Evolutionary conservation across 1,140 invertebrate species (phyloP).

Genomic region (Trichonephila clavipes): DNA sequence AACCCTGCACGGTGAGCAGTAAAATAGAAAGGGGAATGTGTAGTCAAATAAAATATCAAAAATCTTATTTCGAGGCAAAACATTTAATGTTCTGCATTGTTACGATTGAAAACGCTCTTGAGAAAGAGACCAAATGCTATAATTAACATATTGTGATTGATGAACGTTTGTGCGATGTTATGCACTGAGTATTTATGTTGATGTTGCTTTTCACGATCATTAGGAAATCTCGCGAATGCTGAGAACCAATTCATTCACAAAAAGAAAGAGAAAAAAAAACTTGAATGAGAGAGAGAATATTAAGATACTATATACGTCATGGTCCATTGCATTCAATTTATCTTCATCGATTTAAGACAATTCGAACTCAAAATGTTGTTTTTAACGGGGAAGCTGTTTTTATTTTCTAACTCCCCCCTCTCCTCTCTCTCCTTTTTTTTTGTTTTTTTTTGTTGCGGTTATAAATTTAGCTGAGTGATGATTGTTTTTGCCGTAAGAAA

Average conservation of each 20-base stretch:
- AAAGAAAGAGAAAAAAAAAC: neutral
- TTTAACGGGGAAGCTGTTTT: neutral
- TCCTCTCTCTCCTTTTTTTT: no score
- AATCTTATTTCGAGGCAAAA: neutral
- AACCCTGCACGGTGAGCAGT: no score
- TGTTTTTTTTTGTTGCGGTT: neutral
- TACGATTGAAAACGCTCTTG: conserved; percentile 18
- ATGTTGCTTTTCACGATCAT: conserved; percentile 51
- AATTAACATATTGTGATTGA: conserved; percentile 71
- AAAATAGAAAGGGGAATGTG: no score
- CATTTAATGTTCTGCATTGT: conserved; percentile 5
- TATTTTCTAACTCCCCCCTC: neutral
- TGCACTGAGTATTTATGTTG: neutral
- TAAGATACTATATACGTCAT: conserved; percentile 6
- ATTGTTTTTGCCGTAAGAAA: neutral
- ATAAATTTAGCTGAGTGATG: neutral
- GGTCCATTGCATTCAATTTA: neutral
- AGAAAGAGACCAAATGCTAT: conserved; percentile 55
- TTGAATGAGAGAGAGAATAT: conserved; percentile 44
- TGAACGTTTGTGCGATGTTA: conserved; percentile 47
- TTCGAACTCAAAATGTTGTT: neutral
- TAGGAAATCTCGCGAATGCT: conserved; percentile 41
- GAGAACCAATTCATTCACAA: conserved; percentile 56
- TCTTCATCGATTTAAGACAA: conserved; percentile 33
- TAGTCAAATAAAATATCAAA: neutral